Percentiles rank a stretch among this genome's conserved stretches.
phyloP scores from a whole-genome alignment of 2,797 vertebrate genomes.

The Helicolenus hilgendorfi region DNA sequence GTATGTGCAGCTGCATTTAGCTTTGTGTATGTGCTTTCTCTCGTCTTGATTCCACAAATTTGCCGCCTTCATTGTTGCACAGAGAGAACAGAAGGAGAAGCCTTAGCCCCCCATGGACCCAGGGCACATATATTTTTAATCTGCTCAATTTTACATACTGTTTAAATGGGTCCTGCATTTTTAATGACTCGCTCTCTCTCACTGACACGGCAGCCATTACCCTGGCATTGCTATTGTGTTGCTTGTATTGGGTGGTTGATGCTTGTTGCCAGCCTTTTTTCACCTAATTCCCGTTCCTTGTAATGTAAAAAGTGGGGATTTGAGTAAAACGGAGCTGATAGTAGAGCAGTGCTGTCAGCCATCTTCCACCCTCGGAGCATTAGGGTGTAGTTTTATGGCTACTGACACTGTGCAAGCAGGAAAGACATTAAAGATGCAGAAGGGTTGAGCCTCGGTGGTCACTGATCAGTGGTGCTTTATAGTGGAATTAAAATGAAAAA shows the following conservation, averaged over 20 bases:
- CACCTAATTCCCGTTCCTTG: constrained; percentile 15
- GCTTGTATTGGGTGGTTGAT: constrained; percentile 25
- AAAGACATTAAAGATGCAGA: constrained; percentile 85
- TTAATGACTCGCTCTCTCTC: constrained; percentile 76
- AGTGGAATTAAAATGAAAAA: constrained; percentile 81
- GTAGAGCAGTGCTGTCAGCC: constrained; percentile 33
- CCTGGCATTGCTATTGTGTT: constrained; percentile 22
- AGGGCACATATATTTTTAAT: constrained; percentile 85
- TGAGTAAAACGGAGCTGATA: constrained; percentile 46
- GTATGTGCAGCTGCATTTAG: background rate
- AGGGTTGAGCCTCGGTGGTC: constrained; percentile 72
- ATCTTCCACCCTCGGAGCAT: constrained; percentile 40
- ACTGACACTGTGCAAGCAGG: constrained; percentile 62
- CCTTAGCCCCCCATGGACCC: constrained; percentile 36
- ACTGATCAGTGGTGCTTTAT: constrained; percentile 78
- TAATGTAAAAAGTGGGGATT: constrained; percentile 51
- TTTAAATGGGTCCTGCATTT: constrained; percentile 84
- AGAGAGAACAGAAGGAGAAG: constrained; percentile 53
- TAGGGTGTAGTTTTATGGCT: constrained; percentile 73
- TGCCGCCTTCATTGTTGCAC: constrained; percentile 47
- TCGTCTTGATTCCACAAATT: constrained; percentile 7
- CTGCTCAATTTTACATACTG: constrained; percentile 83
- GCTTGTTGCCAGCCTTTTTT: constrained; percentile 37
- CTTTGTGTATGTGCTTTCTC: constrained; percentile 5
- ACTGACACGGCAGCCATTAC: constrained; percentile 70